A percentile compares a stretch with the other conserved stretches of the same genome.
Evolutionary conservation across 1,140 invertebrate species (phyloP).

Genomic region (Hypothenemus hampei): DNA sequence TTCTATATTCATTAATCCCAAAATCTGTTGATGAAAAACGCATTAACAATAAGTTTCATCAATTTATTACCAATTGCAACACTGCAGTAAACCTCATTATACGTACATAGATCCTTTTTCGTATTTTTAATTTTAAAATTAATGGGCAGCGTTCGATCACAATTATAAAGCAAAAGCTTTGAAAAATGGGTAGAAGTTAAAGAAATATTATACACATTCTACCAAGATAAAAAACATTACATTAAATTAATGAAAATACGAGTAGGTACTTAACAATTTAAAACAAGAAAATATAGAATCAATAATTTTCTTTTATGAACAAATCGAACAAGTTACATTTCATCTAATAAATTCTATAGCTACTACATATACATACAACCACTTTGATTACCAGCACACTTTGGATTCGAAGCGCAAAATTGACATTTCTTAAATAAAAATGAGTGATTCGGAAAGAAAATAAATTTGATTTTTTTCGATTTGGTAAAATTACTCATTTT

Average conservation of each 20-base stretch:
- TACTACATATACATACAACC: too few species aligned
- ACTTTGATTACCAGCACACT: too few species aligned
- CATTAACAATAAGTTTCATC: slow-evolving; percentile 10
- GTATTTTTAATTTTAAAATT: slow-evolving; percentile 17
- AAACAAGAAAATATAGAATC: slow-evolving; percentile 16
- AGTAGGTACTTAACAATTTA: slow-evolving; percentile 22
- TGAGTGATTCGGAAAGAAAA: too few species aligned
- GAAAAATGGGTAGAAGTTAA: slow-evolving; percentile 17
- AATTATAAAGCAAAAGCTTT: slow-evolving; percentile 12
- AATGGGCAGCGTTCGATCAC: slow-evolving; percentile 20
- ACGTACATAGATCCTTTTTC: slow-evolving; percentile 10
- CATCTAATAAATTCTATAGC: slow-evolving; percentile 11
- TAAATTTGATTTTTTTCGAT: too few species aligned
- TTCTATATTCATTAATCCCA: slow-evolving; percentile 15
- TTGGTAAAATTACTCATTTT: too few species aligned
- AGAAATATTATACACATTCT: slow-evolving; percentile 7
- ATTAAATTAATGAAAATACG: slow-evolving; percentile 11
- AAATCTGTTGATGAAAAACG: slow-evolving; percentile 20
- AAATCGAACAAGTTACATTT: slow-evolving; percentile 6
- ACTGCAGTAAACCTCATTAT: slow-evolving; percentile 11
- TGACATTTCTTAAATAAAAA: too few species aligned
- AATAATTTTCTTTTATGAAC: slow-evolving; percentile 8
- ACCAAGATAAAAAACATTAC: slow-evolving; percentile 19
- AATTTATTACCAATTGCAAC: slow-evolving; percentile 26
- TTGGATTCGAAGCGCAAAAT: too few species aligned